Conservation (phyloP, 1,140 invertebrate genomes). For the Nasonia longicornis region DNA sequence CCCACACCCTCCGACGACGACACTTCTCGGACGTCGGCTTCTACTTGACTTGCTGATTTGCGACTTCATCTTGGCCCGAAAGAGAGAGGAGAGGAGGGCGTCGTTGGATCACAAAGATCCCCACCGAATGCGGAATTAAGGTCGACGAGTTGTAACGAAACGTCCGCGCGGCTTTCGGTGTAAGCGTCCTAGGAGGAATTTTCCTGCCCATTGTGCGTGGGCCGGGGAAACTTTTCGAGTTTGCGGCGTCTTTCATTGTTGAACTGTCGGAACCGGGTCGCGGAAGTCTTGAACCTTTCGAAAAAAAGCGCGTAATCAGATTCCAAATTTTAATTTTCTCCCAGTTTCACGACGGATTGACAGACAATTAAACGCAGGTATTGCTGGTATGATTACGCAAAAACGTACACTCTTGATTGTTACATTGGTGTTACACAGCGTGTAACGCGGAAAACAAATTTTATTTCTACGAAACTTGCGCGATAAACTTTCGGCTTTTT, state of each 20-base stretch:
- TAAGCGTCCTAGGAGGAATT: neutral
- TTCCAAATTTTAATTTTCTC: neutral
- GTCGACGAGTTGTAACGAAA: neutral
- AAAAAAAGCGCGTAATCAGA: neutral
- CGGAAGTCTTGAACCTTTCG: neutral
- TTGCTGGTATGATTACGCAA: too few relatives aligned
- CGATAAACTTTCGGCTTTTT: too few relatives aligned
- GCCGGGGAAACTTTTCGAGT: neutral
- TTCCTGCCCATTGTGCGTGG: neutral
- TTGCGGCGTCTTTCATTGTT: neutral
- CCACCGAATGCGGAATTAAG: conserved; percentile 13
- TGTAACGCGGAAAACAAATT: neutral
- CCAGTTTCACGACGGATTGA: neutral
- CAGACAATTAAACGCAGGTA: too few relatives aligned
- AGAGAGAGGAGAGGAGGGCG: too few relatives aligned
- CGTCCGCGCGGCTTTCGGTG: neutral
- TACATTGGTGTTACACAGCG: too few relatives aligned
- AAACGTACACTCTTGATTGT: too few relatives aligned
- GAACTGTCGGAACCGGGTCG: neutral
- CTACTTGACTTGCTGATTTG: conserved; percentile 27
- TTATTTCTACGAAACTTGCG: neutral
- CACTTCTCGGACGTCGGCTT: neutral
- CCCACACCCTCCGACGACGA: neutral
- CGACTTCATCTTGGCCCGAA: neutral
- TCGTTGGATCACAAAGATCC: neutral